Evolutionary conservation across 2,113 vertebrate species (phyloP), one percentile per base, ranked within the genome.

Genomic region (Cepphus grylle): DNA sequence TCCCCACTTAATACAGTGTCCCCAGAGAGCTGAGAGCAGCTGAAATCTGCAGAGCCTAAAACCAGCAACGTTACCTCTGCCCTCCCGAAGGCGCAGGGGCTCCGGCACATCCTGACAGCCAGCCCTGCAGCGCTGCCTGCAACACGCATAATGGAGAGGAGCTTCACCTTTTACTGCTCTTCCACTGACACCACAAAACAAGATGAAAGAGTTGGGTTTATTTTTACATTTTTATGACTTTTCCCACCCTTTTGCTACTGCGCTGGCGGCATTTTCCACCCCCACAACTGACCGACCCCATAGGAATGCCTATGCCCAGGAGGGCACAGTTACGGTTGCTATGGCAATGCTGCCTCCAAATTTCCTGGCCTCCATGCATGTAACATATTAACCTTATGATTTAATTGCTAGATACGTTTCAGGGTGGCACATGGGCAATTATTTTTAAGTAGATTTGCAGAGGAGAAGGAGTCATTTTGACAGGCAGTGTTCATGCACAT

Each of bases 161-260:
- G 72, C 92, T 86, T 73, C 93, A 90, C 85, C 74, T 90, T 92
- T 94, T 76, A 84, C 86, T 87, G 94, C 91, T 92, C 69, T 47
- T 89, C 86, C 83, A 81, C 65, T 8, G 4, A 74, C 82, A n/a
- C 69, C 59, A 71, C 88, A 62, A 65, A 84, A 16, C 0, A 5
- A 93, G 82, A 93, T 92, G 56, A 94, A 94, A 96, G 96, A 42
- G 1, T 6, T 40, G 7, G 50, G 43, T 74, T 88, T 93, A 89
- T 86, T 94, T 93, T 84, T 81, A 96, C 86, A 63, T 81, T 88
- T 92, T 96, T 95, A 94, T 92, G 29, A 81, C 92, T 92, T 87
- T 81, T 92, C 67, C 92, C 94, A 90, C 45, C 92, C 92, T 76
- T 66, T 11, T 29, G 73, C 83, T 83, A 61, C 47, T n/a, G 55